Conservation (phyloP, 2,113 vertebrate genomes). For the Siniperca knerii region DNA sequence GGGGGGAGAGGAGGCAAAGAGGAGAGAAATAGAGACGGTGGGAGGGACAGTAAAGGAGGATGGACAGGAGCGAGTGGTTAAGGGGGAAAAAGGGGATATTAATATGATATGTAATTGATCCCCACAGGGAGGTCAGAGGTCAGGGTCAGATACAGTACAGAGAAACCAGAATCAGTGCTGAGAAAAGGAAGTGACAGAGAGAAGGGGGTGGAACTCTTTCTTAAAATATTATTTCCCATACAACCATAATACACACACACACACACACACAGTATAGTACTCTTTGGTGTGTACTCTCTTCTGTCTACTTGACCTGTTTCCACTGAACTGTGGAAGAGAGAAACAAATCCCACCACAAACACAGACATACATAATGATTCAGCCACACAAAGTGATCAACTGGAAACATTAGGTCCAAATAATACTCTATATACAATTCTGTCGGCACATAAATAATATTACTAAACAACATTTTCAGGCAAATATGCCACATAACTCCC, state of each 20-base stretch:
- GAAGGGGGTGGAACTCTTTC: conserved; percentile 3
- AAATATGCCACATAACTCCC: not conserved
- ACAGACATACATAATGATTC: conserved; percentile 8
- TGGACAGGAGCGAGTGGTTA: not conserved
- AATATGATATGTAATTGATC: conserved; percentile 43
- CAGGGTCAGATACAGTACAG: conserved; percentile 59
- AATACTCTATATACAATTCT: too few relatives aligned
- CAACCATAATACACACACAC: conserved; percentile 28
- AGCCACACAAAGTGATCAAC: not conserved
- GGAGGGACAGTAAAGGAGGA: not conserved
- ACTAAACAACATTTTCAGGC: not conserved
- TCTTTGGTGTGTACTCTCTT: conserved; percentile 31
- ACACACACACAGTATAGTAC: not conserved
- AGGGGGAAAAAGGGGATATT: not conserved
- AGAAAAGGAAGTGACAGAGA: conserved; percentile 54
- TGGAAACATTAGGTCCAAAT: not conserved
- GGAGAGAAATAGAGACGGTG: not conserved
- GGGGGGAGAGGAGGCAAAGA: not conserved
- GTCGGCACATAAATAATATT: too few relatives aligned
- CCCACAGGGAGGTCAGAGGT: conserved; percentile 54
- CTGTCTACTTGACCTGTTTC: conserved; percentile 64
- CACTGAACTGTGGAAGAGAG: conserved; percentile 48
- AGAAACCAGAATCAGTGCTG: conserved; percentile 54
- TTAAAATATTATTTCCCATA: conserved; percentile 54
- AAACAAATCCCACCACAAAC: conserved; percentile 22